A percentile compares a stretch with the other conserved stretches of the same genome.
Evolutionary conservation across 2,113 vertebrate genomes (phyloP).

Genomic region (Daubentonia madagascariensis): DNA sequence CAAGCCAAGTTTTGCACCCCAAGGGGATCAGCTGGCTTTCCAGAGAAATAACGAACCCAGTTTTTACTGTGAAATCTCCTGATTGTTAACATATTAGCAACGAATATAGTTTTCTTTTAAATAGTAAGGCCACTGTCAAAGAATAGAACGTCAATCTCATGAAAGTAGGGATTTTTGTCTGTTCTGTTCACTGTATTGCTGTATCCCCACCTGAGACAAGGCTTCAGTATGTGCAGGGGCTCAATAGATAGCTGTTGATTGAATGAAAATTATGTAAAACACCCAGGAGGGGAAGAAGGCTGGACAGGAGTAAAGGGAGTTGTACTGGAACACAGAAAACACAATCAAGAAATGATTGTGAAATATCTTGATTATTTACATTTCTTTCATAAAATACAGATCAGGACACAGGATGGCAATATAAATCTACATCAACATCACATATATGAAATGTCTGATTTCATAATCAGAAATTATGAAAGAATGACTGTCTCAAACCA

Average conservation of each 20-base stretch:
- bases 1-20: neutral
- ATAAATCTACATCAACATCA: neutral
- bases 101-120: neutral
- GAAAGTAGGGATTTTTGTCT: neutral
- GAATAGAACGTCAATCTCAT: neutral
- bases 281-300: neutral
- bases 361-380: neutral
- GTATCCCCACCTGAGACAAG: neutral
- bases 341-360: neutral
- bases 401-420: neutral
- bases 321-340: neutral
- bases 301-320: neutral
- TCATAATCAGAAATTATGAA: slow-evolving; percentile 34
- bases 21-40: neutral
- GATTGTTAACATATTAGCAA: neutral
- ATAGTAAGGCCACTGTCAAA: neutral
- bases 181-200: neutral
- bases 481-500: neutral
- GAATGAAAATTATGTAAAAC: neutral
- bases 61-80: neutral
- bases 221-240: neutral
- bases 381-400: neutral
- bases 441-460: neutral
- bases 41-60: neutral
- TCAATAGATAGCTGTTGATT: neutral